phyloP scores from a whole-genome alignment of 2,888 invertebrate genomes.

The Balanococcus diminutus region DNA sequence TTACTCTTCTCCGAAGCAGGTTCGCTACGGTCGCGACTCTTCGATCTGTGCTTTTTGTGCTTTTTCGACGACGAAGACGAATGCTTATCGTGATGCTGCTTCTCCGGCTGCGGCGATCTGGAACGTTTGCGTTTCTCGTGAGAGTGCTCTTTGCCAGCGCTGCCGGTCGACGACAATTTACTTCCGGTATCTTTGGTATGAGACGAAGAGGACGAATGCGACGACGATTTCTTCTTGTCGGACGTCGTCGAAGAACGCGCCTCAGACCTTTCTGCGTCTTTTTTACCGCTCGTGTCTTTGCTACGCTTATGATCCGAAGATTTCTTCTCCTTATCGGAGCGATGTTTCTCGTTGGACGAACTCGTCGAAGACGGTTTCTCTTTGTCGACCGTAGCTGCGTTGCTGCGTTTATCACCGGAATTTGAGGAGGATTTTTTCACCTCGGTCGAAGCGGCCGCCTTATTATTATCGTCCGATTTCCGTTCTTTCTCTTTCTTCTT shows the following conservation, averaged over 20 bases:
- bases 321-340: background rate
- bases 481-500: background rate
- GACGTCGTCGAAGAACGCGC: background rate
- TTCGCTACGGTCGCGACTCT: background rate
- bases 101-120: background rate
- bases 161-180: background rate
- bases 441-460: background rate
- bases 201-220: background rate
- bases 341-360: background rate
- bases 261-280: background rate
- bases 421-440: background rate
- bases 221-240: background rate
- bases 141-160: background rate
- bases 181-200: background rate
- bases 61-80: background rate
- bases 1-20: background rate
- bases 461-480: background rate
- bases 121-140: slow-evolving; percentile 2
- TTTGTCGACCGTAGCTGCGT: background rate
- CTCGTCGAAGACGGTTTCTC: background rate
- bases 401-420: background rate
- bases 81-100: background rate
- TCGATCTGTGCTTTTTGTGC: background rate
- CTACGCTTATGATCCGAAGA: background rate
- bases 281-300: background rate